Evolutionary conservation across 2,113 vertebrate genomes (phyloP).

Genomic region (Semicossyphus pulcher): DNA sequence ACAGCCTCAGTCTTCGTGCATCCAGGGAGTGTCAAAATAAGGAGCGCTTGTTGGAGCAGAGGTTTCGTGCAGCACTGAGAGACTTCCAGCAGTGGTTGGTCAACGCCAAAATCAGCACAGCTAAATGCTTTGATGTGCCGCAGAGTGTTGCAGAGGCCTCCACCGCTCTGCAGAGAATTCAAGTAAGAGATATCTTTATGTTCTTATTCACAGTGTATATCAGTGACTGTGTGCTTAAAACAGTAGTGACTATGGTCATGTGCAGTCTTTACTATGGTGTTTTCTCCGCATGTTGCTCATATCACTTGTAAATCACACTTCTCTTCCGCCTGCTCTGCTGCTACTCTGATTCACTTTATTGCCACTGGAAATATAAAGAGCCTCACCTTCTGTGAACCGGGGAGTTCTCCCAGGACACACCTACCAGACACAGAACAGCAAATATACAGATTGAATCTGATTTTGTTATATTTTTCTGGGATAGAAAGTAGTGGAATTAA

Average conservation of each 20-base stretch:
- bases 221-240: too few species aligned
- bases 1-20: slow-evolving; percentile 93
- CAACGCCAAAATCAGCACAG: slow-evolving; percentile 92
- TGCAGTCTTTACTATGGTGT: background rate
- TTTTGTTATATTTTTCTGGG: slow-evolving; percentile 31
- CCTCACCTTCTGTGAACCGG: slow-evolving; percentile 4
- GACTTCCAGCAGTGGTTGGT: slow-evolving; percentile 98
- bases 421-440: slow-evolving; percentile 30
- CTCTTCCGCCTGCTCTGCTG: background rate
- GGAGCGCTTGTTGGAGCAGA: slow-evolving; percentile 94
- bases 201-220: too few species aligned
- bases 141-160: slow-evolving; percentile 90
- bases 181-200: slow-evolving; percentile 83
- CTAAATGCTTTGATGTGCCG: slow-evolving; percentile 95
- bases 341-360: slow-evolving; percentile 10
- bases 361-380: slow-evolving; percentile 25
- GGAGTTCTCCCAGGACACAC: slow-evolving; percentile 4
- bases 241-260: background rate
- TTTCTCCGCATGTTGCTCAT: background rate
- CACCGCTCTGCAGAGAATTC: slow-evolving; percentile 90
- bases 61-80: slow-evolving; percentile 89
- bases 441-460: slow-evolving; percentile 42
- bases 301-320: background rate
- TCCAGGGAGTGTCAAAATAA: slow-evolving; percentile 95
- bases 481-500: background rate